A percentile compares a stretch with the other conserved stretches of the same genome.
Conservation (phyloP, 37 sponge, comb jelly and placozoan species). For the Mnemiopsis leidyi region DNA sequence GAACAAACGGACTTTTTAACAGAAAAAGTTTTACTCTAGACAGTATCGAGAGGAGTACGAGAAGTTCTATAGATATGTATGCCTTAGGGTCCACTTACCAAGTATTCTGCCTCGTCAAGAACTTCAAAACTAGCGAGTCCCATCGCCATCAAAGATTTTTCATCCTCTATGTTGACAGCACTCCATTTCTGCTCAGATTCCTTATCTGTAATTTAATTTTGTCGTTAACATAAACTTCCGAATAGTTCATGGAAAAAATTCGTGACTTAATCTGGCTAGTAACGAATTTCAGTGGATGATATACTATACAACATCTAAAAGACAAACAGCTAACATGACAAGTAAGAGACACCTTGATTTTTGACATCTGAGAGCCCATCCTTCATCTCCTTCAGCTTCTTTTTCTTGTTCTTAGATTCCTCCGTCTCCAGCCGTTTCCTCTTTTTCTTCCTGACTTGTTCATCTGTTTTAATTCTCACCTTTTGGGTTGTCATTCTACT, state of each 20-base stretch:
- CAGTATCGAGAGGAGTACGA: too few species aligned
- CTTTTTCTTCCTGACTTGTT: slow-evolving; percentile 21
- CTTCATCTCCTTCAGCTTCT: not conserved
- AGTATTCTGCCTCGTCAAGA: slow-evolving; percentile 6
- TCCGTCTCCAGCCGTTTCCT: slow-evolving; percentile 21
- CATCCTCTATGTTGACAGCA: slow-evolving; percentile 23
- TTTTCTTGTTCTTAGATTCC: not conserved
- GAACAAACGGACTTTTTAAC: too few species aligned
- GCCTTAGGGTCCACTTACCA: slow-evolving; percentile 1
- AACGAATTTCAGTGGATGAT: too few species aligned
- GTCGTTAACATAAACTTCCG: too few species aligned
- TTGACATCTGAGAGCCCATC: not conserved
- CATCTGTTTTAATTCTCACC: slow-evolving; percentile 37
- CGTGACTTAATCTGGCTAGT: too few species aligned
- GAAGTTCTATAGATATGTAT: too few species aligned
- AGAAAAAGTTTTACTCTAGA: too few species aligned
- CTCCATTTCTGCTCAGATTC: slow-evolving; percentile 11
- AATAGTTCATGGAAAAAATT: too few species aligned
- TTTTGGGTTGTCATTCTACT: not conserved
- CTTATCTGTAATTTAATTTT: too few species aligned
- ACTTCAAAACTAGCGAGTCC: slow-evolving; percentile 57
- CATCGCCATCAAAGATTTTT: slow-evolving; percentile 34
- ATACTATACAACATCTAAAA: too few species aligned
- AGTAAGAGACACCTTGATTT: slow-evolving; percentile 31
- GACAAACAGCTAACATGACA: too few species aligned